phyloP scores from a whole-genome alignment of 2,888 invertebrate genomes.

The Eledona agricola region DNA sequence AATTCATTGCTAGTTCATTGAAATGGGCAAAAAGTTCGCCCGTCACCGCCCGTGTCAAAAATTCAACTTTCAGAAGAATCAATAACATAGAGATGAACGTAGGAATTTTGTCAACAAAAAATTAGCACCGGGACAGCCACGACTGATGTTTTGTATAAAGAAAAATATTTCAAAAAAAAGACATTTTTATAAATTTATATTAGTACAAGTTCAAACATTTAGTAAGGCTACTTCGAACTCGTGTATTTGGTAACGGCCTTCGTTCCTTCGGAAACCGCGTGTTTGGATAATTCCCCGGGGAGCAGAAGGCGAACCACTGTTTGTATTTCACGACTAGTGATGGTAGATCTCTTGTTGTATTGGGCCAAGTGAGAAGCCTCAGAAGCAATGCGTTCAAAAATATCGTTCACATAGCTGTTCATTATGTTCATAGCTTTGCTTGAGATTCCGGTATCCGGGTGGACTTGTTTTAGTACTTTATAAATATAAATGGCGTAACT shows the following conservation, averaged over 20 bases:
- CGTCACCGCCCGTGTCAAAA: too few relatives aligned
- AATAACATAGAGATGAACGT: too few relatives aligned
- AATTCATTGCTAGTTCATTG: constrained; percentile 21
- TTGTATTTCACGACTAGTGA: constrained; percentile 75
- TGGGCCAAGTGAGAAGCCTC: constrained; percentile 73
- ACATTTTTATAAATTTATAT: too few relatives aligned
- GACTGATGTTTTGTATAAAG: too few relatives aligned
- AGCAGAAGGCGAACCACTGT: constrained; percentile 73
- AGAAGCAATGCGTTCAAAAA: constrained; percentile 75
- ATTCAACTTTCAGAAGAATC: too few relatives aligned
- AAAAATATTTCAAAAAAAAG: too few relatives aligned
- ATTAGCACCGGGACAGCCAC: too few relatives aligned
- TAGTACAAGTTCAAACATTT: too few relatives aligned
- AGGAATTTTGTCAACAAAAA: too few relatives aligned
- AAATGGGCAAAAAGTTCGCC: constrained; percentile 20
- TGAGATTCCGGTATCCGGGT: constrained; percentile 74
- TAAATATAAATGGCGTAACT: constrained; percentile 71
- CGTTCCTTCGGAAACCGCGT: too few relatives aligned
- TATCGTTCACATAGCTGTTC: constrained; percentile 80
- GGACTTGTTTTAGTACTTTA: constrained; percentile 70
- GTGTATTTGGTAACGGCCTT: too few relatives aligned
- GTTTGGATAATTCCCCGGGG: constrained; percentile 77
- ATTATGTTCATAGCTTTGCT: constrained; percentile 80
- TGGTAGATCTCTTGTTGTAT: constrained; percentile 71
- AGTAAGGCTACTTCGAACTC: too few relatives aligned